Conservation (phyloP, 2,797 vertebrate genomes). For the Bryconaethiops microstoma region DNA sequence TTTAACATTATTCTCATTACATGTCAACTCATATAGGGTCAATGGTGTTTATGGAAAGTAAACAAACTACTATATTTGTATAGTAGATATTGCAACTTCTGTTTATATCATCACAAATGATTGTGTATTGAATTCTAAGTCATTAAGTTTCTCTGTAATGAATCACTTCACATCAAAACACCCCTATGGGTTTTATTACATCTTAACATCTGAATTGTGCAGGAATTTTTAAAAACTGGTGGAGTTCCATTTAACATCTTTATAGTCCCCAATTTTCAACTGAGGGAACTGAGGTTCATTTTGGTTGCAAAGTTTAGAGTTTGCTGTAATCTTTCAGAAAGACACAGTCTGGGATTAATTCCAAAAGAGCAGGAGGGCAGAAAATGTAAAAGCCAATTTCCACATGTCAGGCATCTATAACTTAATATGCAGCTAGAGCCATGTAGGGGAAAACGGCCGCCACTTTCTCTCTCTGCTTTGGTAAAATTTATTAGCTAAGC, state of each 20-base stretch:
- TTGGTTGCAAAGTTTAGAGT: conserved; percentile 51
- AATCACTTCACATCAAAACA: too few relatives aligned
- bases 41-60: too few relatives aligned
- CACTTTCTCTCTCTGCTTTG: conserved; percentile 51
- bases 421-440: conserved; percentile 66
- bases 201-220: too few relatives aligned
- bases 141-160: too few relatives aligned
- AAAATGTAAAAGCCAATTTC: conserved; percentile 62
- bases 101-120: too few relatives aligned
- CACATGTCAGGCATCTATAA: conserved; percentile 69
- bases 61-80: too few relatives aligned
- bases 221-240: too few relatives aligned
- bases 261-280: conserved; percentile 31
- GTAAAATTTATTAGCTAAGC: conserved; percentile 70
- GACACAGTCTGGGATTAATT: conserved; percentile 64
- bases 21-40: too few relatives aligned
- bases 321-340: conserved; percentile 61
- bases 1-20: too few relatives aligned
- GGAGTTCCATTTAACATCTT: conserved; percentile 26
- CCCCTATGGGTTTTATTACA: too few relatives aligned
- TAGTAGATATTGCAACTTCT: too few relatives aligned
- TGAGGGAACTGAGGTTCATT: conserved; percentile 32
- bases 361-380: conserved; percentile 58
- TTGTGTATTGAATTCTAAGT: too few relatives aligned
- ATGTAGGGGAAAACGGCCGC: conserved; percentile 54